Conservation (phyloP, 2,797 vertebrate species). For the Halcyon smyrnensis region DNA sequence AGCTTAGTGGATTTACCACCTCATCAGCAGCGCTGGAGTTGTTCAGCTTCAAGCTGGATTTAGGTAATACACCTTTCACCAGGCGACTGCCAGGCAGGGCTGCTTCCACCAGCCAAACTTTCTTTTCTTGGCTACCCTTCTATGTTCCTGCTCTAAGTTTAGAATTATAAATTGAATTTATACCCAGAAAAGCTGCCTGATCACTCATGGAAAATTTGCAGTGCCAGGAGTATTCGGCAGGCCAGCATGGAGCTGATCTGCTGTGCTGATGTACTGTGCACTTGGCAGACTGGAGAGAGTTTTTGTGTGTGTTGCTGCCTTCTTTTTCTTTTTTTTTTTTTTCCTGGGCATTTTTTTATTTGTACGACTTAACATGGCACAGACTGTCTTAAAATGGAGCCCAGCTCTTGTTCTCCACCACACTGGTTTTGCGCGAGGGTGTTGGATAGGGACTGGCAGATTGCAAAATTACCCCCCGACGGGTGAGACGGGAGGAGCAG, state of each 20-base stretch:
- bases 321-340: too few relatives aligned
- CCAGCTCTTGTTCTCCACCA: background rate
- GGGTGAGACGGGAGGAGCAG: conserved; percentile 12
- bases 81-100: background rate
- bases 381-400: background rate
- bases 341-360: background rate
- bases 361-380: background rate
- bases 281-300: background rate
- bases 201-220: conserved; percentile 24
- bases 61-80: background rate
- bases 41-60: background rate
- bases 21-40: background rate
- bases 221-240: background rate
- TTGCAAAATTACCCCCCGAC: background rate
- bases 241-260: background rate
- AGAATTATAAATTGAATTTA: conserved; percentile 2
- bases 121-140: background rate
- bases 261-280: background rate
- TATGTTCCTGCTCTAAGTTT: conserved; percentile 31
- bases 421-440: background rate
- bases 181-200: background rate
- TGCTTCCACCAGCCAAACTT: background rate
- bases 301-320: background rate
- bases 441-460: background rate
- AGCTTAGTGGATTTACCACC: conserved; percentile 21